Conservation (phyloP, 2,113 vertebrate genomes). For the Odontesthes bonariensis region DNA sequence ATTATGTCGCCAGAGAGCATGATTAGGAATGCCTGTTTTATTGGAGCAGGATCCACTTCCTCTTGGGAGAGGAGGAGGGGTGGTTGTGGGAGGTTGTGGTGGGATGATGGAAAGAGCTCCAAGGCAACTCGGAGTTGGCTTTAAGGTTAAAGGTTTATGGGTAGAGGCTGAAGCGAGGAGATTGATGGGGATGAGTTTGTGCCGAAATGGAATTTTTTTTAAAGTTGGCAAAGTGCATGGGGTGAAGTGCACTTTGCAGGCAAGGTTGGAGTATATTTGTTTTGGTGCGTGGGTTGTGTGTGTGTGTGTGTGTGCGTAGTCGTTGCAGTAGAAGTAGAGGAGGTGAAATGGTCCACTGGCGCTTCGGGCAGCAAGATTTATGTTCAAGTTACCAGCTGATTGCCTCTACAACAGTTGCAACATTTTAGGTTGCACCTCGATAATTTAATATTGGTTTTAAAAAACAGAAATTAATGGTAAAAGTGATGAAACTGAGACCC, state of each 20-base stretch:
- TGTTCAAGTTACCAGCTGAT: constrained; percentile 39
- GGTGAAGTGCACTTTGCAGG: constrained; percentile 45
- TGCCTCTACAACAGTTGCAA: constrained; percentile 25
- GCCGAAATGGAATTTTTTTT: constrained; percentile 65
- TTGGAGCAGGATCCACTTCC: constrained; percentile 71
- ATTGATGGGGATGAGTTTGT: constrained; percentile 65
- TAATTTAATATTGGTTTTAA: not conserved
- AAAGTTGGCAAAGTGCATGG: constrained; percentile 48
- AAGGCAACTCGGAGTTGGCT: constrained; percentile 48
- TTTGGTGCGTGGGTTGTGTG: constrained; percentile 16
- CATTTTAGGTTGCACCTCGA: not conserved
- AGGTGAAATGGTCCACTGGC: constrained; percentile 45
- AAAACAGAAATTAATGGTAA: constrained; percentile 1
- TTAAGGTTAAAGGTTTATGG: constrained; percentile 70
- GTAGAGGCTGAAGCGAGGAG: constrained; percentile 49
- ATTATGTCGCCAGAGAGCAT: constrained; percentile 64
- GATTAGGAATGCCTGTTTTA: constrained; percentile 78
- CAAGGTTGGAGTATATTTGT: constrained; percentile 48
- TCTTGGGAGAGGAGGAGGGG: constrained; percentile 36
- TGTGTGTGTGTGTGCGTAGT: constrained; percentile 6
- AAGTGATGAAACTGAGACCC: not conserved
- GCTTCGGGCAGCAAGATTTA: constrained; percentile 61
- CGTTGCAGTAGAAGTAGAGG: not conserved
- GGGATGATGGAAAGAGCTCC: constrained; percentile 52
- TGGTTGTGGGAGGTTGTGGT: constrained; percentile 26